Conservation (phyloP, 2,797 vertebrate genomes). For the Helicolenus hilgendorfi region DNA sequence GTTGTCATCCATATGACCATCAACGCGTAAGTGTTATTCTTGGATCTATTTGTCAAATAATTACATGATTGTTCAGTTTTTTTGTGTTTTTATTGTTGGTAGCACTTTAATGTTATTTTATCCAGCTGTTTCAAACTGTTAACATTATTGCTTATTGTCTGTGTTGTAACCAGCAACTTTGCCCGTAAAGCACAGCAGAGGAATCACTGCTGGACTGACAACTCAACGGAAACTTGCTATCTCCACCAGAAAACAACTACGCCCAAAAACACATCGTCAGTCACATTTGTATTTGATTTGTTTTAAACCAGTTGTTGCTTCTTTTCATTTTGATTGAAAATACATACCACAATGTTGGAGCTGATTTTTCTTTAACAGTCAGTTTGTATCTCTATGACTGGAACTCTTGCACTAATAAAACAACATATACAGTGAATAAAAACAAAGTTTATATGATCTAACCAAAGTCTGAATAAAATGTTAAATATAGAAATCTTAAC, state of each 20-base stretch:
- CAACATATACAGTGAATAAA: background rate
- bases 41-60: background rate
- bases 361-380: background rate
- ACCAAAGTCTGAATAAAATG: background rate
- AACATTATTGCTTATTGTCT: background rate
- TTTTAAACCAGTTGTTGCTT: background rate
- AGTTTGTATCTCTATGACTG: background rate
- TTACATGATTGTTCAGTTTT: background rate
- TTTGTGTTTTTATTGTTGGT: background rate
- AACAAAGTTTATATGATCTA: background rate
- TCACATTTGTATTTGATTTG: background rate
- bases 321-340: background rate
- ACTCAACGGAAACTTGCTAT: too few species aligned
- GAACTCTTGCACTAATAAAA: background rate
- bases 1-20: rapidly evolving
- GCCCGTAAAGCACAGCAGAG: rapidly evolving
- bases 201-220: background rate
- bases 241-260: background rate
- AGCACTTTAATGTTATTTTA: background rate
- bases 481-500: background rate
- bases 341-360: background rate
- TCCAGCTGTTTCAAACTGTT: background rate
- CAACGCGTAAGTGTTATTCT: rapidly evolving
- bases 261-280: background rate
- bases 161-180: rapidly evolving